Conservation (phyloP, 2,888 invertebrate species). For the Hetaerina titia region DNA sequence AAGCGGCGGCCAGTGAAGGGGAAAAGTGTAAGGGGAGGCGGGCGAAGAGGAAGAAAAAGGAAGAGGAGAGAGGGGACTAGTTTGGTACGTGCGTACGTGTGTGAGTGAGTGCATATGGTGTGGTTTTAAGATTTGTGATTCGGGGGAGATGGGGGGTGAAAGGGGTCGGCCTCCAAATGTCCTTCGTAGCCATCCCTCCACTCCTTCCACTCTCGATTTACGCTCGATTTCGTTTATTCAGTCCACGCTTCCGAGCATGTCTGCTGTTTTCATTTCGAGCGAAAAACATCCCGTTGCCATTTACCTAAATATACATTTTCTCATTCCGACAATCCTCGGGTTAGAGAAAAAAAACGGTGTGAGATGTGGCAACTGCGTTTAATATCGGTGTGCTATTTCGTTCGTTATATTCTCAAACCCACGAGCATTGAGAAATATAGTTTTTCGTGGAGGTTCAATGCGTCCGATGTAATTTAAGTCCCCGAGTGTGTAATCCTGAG, state of each 20-base stretch:
- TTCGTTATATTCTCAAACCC: too few relatives aligned
- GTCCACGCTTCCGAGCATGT: too few relatives aligned
- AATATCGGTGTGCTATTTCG: too few relatives aligned
- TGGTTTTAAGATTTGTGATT: neutral
- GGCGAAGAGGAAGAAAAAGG: neutral
- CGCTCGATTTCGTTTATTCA: neutral
- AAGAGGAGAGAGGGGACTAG: too few relatives aligned
- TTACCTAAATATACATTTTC: neutral
- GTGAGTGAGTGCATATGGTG: neutral
- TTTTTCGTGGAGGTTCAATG: too few relatives aligned
- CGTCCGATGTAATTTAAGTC: too few relatives aligned
- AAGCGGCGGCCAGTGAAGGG: neutral
- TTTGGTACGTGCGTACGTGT: neutral
- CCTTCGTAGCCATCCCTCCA: neutral
- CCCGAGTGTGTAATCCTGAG: too few relatives aligned
- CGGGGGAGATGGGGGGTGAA: neutral
- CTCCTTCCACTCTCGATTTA: neutral
- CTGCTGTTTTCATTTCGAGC: neutral
- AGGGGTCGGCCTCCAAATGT: slow-evolving; percentile 53
- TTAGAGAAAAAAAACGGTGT: too few relatives aligned
- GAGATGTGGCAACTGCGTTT: too few relatives aligned
- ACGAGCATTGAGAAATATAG: too few relatives aligned
- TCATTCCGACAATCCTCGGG: too few relatives aligned
- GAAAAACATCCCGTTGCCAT: neutral
- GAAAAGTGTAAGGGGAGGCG: neutral